Conservation (phyloP, 2,113 vertebrate species). For the Myanophis thanlyinensis region DNA sequence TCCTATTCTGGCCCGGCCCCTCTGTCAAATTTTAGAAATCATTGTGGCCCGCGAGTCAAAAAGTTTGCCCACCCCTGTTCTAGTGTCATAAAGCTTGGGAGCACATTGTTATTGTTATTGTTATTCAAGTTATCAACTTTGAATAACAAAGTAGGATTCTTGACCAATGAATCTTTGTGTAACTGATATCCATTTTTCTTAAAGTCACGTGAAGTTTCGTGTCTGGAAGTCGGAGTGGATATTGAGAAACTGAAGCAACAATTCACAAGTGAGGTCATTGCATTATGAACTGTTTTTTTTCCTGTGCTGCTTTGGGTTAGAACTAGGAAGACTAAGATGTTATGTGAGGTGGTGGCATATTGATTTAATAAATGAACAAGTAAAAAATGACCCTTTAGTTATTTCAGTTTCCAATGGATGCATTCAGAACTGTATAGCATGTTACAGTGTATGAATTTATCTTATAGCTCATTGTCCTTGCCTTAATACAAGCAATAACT, state of each 20-base stretch:
- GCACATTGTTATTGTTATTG: too few species aligned
- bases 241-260: constrained; percentile 52
- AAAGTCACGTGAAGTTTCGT: constrained; percentile 72
- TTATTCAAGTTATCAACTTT: not conserved
- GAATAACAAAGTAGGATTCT: not conserved
- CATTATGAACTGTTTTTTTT: constrained; percentile 48
- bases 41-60: too few species aligned
- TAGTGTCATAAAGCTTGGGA: not conserved
- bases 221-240: constrained; percentile 68
- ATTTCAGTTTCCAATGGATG: not conserved
- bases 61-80: too few species aligned
- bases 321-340: constrained; percentile 3
- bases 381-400: not conserved
- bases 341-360: not conserved
- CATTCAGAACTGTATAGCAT: not conserved
- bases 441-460: not conserved
- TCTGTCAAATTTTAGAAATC: too few species aligned
- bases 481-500: not conserved
- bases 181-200: constrained; percentile 28
- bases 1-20: too few species aligned
- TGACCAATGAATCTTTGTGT: not conserved
- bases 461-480: not conserved
- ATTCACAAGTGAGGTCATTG: constrained; percentile 65
- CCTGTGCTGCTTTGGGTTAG: constrained; percentile 16
- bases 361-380: not conserved